phyloP scores from a whole-genome alignment of 1,140 invertebrate genomes.

The Neocloeon triangulifer region DNA sequence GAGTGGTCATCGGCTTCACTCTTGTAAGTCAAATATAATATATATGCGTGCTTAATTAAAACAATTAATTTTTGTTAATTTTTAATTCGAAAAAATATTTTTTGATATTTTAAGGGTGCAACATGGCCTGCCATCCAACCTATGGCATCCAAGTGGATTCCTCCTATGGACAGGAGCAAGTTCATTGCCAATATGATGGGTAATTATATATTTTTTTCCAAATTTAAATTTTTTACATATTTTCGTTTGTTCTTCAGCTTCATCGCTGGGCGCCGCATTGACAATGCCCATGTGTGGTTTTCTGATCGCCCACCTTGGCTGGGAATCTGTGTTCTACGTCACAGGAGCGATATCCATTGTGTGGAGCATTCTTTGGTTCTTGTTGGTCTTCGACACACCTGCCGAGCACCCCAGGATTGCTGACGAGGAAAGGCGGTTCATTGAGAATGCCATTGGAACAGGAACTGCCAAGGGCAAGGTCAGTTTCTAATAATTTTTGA shows the following conservation, averaged over 20 bases:
- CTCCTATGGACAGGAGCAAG: constrained; percentile 68
- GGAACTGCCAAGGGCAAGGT: constrained; percentile 8
- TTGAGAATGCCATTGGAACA: constrained; percentile 42
- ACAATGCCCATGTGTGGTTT: constrained; percentile 63
- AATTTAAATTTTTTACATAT: too few relatives aligned
- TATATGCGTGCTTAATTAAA: constrained; percentile 1
- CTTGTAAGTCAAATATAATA: constrained; percentile 19
- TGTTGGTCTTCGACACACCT: constrained; percentile 66
- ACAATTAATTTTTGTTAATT: too few relatives aligned
- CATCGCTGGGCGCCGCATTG: constrained; percentile 56
- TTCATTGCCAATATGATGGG: constrained; percentile 75
- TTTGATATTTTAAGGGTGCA: too few relatives aligned
- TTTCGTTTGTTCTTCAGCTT: too few relatives aligned
- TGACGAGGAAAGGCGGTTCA: constrained; percentile 51
- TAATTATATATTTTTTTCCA: constrained; percentile 16
- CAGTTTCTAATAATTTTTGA: too few relatives aligned
- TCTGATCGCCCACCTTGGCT: constrained; percentile 50
- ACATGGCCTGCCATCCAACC: constrained; percentile 81
- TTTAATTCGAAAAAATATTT: too few relatives aligned
- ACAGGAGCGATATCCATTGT: constrained; percentile 51
- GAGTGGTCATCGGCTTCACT: constrained; percentile 47
- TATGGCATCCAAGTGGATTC: constrained; percentile 76
- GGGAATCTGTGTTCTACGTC: constrained; percentile 68
- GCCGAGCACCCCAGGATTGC: constrained; percentile 66
- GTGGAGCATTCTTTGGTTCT: constrained; percentile 70